Base-by-base conservation (phyloP, 2,888 invertebrate species). In the Brachynemurus nebulosus region DNA sequence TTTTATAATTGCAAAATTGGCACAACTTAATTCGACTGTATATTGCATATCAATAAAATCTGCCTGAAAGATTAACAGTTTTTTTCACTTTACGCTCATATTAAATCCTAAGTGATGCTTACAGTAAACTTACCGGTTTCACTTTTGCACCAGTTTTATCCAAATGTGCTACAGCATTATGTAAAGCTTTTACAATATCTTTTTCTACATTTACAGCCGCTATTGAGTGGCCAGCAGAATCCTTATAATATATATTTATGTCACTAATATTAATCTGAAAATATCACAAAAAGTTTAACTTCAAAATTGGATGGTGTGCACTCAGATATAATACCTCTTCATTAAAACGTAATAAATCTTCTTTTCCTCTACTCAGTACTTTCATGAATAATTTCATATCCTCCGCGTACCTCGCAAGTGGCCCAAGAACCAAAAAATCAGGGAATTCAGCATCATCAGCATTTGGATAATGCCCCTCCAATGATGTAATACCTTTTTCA, bases 331-430 rank as follows among this genome's bases (percentile, higher is more conserved):
- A 4, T 2, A 81, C 70, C 0, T 71, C 68, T 17, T 69, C 62
- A 18, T 72, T 60, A 1, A 80, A 58, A 2, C 65, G 58, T 37
- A 81, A 56, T 25, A 60, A 54, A 1, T 47, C 44, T 3, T 58
- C 59, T 39, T 64, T 65, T 4, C 63, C 61, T 0, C 70, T 74
- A 0, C 73, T 71, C 68, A 86, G 68, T 2, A 80, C 63, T 53
- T 70, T 69, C 52, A 84, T 59, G 47, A 85, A 64, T 1, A 83
- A 68, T 1, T 69, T 61, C 17, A 95, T 66, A 66, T 93, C 93
- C 18, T 71, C 73, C 0, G 83, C 81, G 55, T 76, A 79, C n/a
- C 90, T 71, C 19, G 80, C 69, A 68, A 93, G 74, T 1, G 92
- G 92, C 0, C 82, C 83, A 27, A 78, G 55, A 0, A 70, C 68